Conservation (phyloP, 92 coral and sea anemone species). For the Porites divaricata region DNA sequence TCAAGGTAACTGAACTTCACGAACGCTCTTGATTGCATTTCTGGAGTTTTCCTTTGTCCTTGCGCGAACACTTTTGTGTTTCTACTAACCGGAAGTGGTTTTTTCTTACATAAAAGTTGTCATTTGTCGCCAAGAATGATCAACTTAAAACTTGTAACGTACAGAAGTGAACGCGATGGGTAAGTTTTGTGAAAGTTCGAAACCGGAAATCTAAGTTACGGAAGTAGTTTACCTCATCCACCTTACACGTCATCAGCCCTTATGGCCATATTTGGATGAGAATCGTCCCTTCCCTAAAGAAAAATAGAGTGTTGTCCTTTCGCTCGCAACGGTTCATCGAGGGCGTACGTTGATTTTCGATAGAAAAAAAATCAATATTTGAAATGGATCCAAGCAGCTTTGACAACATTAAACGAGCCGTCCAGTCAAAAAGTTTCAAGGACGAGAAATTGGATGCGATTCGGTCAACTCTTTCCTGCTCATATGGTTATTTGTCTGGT, state of each 20-base stretch:
- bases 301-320: no score
- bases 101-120: background rate
- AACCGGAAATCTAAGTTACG: no score
- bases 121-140: background rate
- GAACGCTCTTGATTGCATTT: background rate
- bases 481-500: slow-evolving; percentile 54
- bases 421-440: slow-evolving; percentile 47
- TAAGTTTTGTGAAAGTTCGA: no score
- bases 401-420: slow-evolving; percentile 39
- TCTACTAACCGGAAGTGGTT: background rate
- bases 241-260: no score
- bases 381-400: slow-evolving; percentile 64
- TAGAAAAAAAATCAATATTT: background rate
- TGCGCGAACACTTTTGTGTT: background rate
- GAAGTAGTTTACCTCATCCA: no score
- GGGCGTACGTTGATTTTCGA: background rate
- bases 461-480: slow-evolving; percentile 25
- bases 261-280: no score
- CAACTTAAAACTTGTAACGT: background rate
- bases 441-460: slow-evolving; percentile 56
- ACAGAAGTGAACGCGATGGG: background rate
- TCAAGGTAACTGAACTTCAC: no score
- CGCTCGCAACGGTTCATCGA: background rate
- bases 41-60: background rate
- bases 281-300: no score